Evolutionary conservation across 2,888 invertebrate genomes (phyloP), one percentile per base, ranked within the genome.

Genomic region (Osmoderma eremita): DNA sequence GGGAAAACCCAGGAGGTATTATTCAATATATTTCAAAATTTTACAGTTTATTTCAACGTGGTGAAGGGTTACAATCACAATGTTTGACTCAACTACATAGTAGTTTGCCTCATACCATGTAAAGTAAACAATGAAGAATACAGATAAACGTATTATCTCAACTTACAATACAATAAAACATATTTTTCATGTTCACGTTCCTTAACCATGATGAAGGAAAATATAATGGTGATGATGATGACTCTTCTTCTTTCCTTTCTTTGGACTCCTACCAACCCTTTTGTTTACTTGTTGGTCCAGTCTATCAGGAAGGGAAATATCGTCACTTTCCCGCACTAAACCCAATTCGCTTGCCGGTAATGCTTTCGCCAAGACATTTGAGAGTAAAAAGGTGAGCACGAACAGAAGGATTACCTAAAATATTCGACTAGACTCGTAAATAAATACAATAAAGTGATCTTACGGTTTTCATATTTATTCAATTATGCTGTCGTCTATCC

Each of bases 391-490:
- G 17, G 12, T 12, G 12, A 38, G 15, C 12, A 53, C 1, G 10
- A 18, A 38, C 8, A 53, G n/a, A 36, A 53, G n/a, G 17, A 53
- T 0, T 42, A 13, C 12, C 53, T 53, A 8, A 36, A 53, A 53
- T 53, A 12, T 17, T 15, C 1, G 1, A 38, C 15, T 15, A 3
- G 36, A 17, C 15, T 30, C 10, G 30, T 30, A 30, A 30, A 30
- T 5, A 30, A 30, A 5, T 30, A 30, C 13, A 22, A 8, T 13
- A 51, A 30, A 30, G 5, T 1, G 5, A 30, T 53, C 53, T 53
- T 53, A 53, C 53, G 53, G 38, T 38, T n/a, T 12, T 53, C 53
- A 53, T 53, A 15, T 13, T 30, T 30, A 8, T 39, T 30, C 18
- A 8, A 24, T 30, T 24, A 30, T 8, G 15, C 50, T 18, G 3